Evolutionary conservation across 2,797 vertebrate genomes (phyloP), one percentile per base, ranked within the genome.

Genomic region (Tiaroga cobitis): DNA sequence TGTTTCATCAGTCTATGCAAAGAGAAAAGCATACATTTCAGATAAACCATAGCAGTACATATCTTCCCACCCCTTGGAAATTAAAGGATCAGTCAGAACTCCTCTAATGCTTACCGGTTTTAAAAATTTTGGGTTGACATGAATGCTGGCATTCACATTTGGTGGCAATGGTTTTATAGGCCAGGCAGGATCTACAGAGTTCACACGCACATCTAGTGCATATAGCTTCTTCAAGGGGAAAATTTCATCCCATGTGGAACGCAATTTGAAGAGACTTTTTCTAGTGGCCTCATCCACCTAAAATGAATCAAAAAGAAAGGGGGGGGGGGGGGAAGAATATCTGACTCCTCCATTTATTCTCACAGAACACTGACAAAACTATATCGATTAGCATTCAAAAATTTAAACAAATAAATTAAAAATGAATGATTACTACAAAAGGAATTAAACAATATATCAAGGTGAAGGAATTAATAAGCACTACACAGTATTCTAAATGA

Each of bases 211-310:
- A 89, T 99, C 98, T 91, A 99, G 94, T 65, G 97, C 96, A 90
- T 97, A 99, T 15, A 99, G 95, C 92, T 97, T 99, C 96, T 98
- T 99, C 92, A 97, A 95, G 32, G 97, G 97, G 89, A 99, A 99
- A 92, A 99, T 98, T 11, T 99, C 98, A 90, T 99, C 98, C 98
- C 98, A 99, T 41, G 98, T 99, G 24, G 98, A 99, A 81, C 98
- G 97, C 88, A 99, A 96, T 92, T 99, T 99, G 97, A 97, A 99
- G 93, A 99, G 97, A 96, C 97, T 98, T 96, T 99, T 99, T 92
- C 98, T 97, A 92, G 97, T 99, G 96, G 96, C 99, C 93, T 99
- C 98, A 92, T 99, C 98, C 96, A 99, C 98, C 98, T 99, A 96
- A 92, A 93, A 96, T 96, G 93, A 97, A 92, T 97, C 90, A 95